These are phyloP conservation scores for Larimichthys polyactis DNA, from an alignment of 2,113 vertebrate species.

Conservation along the genomic window DNA sequence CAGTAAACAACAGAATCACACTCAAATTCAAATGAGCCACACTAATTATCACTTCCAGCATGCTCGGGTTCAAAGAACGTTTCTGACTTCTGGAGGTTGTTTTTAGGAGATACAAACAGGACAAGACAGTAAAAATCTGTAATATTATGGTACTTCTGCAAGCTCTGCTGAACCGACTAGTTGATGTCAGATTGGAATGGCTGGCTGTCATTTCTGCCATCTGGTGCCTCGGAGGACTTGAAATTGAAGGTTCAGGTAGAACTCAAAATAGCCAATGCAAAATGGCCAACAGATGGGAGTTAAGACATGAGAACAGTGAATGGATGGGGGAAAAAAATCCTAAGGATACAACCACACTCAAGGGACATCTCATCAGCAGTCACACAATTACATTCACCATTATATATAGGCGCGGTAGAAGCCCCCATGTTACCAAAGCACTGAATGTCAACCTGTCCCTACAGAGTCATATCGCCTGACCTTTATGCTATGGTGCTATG, in stretches of 20 bases:
- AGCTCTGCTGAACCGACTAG: background rate
- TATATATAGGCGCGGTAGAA: constrained; percentile 7
- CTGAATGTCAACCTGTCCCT: constrained; percentile 7
- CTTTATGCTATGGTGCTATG: constrained; percentile 2
- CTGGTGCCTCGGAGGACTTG: constrained; percentile 49
- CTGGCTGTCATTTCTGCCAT: constrained; percentile 46
- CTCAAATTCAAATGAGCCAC: background rate
- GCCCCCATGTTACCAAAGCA: background rate
- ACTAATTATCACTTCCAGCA: constrained; percentile 27
- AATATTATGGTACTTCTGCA: background rate
- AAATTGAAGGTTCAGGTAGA: constrained; percentile 39
- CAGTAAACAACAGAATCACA: background rate
- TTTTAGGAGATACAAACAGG: background rate
- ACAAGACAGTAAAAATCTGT: background rate
- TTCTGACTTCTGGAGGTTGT: background rate
- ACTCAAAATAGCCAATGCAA: constrained; percentile 3
- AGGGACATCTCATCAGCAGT: constrained; percentile 32
- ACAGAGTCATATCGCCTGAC: background rate
- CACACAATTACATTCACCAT: background rate
- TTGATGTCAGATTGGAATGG: constrained; percentile 19
- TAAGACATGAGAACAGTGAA: constrained; percentile 34
- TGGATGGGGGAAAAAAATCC: background rate
- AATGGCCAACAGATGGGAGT: constrained; percentile 57
- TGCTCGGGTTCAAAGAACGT: constrained; percentile 1
- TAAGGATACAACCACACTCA: background rate